Conservation (phyloP, 2,797 vertebrate species). For the Gallirallus australis region DNA sequence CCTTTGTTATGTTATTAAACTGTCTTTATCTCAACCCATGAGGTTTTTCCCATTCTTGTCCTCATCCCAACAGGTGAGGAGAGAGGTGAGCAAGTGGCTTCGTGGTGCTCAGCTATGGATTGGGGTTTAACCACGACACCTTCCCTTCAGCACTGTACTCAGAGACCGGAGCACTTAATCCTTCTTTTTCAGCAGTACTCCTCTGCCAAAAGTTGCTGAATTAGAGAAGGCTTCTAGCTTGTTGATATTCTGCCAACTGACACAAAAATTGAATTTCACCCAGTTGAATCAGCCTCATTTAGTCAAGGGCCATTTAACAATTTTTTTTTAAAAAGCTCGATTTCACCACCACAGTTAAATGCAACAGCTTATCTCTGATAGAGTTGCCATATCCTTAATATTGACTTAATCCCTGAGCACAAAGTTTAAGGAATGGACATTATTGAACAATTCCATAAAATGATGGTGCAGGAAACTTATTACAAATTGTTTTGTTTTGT, state of each 20-base stretch:
- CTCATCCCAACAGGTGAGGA: too few relatives aligned
- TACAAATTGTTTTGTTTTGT: not conserved
- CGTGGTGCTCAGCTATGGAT: too few relatives aligned
- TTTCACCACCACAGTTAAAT: slow-evolving; percentile 1
- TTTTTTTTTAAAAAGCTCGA: not conserved
- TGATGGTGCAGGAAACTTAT: not conserved
- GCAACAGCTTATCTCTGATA: not conserved
- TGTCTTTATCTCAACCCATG: too few relatives aligned
- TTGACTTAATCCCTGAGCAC: not conserved
- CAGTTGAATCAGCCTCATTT: not conserved
- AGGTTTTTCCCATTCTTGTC: too few relatives aligned
- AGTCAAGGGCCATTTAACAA: not conserved
- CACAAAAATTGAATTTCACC: slow-evolving; percentile 53
- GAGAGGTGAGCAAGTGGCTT: too few relatives aligned
- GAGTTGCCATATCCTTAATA: not conserved
- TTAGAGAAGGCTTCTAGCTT: slow-evolving; percentile 17
- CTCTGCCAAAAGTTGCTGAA: slow-evolving; percentile 19
- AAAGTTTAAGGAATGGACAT: not conserved
- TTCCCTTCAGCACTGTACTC: not conserved
- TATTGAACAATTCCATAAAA: not conserved
- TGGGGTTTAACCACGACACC: too few relatives aligned
- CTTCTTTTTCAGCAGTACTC: not conserved
- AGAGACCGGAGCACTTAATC: not conserved
- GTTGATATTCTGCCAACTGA: slow-evolving; percentile 27
- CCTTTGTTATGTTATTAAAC: too few relatives aligned